Evolutionary conservation across 2,797 vertebrate species (phyloP).

Genomic region (Neostethus bicornis): DNA sequence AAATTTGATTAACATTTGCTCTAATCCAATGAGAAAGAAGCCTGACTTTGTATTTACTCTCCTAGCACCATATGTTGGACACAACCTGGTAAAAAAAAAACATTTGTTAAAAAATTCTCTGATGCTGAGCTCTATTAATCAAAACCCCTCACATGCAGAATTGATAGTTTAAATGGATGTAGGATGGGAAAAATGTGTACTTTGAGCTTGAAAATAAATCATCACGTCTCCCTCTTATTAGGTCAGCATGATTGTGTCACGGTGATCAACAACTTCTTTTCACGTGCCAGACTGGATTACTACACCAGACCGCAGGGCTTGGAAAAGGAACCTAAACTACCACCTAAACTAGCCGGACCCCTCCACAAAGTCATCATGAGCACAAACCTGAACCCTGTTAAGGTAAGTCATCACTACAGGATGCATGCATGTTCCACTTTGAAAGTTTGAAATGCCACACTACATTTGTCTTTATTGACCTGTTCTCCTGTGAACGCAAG

Average conservation of each 20-base stretch:
- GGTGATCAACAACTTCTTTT: constrained; percentile 98
- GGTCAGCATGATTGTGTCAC: constrained; percentile 98
- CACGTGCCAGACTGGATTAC: constrained; percentile 92
- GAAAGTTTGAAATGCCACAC: not conserved
- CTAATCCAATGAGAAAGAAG: too few species aligned
- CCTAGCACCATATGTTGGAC: too few species aligned
- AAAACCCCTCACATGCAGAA: too few species aligned
- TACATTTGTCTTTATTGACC: too few species aligned
- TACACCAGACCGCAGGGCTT: constrained; percentile 94
- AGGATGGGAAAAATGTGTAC: too few species aligned
- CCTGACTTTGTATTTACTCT: too few species aligned
- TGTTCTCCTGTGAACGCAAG: too few species aligned
- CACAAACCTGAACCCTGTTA: constrained; percentile 95
- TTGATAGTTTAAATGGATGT: too few species aligned
- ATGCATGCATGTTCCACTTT: not conserved
- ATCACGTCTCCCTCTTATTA: constrained; percentile 47
- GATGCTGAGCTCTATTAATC: too few species aligned
- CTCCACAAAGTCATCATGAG: constrained; percentile 97
- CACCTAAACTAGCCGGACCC: constrained; percentile 89
- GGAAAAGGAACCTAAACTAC: constrained; percentile 94
- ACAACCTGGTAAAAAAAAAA: too few species aligned
- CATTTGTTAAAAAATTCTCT: too few species aligned
- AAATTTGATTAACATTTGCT: too few species aligned
- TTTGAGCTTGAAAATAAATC: not conserved
- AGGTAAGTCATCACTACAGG: constrained; percentile 74